Evolutionary conservation across 2,113 vertebrate species (phyloP).

Genomic region (Coturnix japonica): DNA sequence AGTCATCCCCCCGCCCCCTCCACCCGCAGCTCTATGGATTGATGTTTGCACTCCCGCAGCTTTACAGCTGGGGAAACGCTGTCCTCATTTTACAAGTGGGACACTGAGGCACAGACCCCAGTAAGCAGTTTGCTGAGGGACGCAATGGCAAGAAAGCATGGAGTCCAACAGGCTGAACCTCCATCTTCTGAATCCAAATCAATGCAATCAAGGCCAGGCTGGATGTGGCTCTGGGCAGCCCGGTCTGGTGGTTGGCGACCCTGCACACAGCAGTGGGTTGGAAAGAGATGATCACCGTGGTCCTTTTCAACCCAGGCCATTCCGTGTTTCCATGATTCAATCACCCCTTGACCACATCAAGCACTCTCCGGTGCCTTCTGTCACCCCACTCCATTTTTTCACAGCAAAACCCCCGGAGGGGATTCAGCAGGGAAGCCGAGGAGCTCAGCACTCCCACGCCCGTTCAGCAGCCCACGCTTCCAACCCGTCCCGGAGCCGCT

Average conservation of each 20-base stretch:
- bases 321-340: neutral
- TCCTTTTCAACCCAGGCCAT: too few relatives aligned
- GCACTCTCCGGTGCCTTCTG: neutral
- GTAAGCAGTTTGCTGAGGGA: neutral
- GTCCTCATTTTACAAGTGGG: neutral
- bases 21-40: neutral
- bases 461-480: neutral
- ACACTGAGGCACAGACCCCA: slow-evolving; percentile 1
- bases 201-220: too few relatives aligned
- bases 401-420: accelerated
- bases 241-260: too few relatives aligned
- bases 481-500: accelerated
- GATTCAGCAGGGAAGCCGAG: neutral
- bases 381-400: neutral
- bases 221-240: too few relatives aligned
- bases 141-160: accelerated
- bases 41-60: neutral
- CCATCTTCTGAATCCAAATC: neutral
- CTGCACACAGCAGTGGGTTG: too few relatives aligned
- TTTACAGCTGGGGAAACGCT: neutral
- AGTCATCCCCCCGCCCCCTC: neutral
- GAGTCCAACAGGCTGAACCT: neutral
- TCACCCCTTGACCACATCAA: neutral
- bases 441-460: accelerated
- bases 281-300: too few relatives aligned